Base-by-base conservation (phyloP, 2,113 vertebrate species). In the Cyanistes caeruleus region DNA sequence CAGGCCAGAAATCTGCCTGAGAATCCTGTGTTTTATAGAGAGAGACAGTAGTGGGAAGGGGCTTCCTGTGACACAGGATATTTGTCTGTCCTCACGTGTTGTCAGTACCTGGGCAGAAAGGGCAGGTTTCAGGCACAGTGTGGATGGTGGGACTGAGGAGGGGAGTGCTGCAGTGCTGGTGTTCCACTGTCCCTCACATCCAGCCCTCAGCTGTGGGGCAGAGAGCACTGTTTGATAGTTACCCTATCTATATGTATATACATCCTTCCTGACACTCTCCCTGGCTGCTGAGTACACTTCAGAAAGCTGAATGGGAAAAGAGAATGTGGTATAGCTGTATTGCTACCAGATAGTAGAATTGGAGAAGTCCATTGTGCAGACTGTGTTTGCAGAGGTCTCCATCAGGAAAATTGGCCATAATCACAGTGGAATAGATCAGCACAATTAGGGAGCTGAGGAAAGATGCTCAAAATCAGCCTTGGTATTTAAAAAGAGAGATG, bases 231-330 rank as follows among this genome's bases (percentile, higher is more conserved):
- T 43, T 62, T 75, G 53, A 2, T 33, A 21, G 37, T 37, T 56
- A 15, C 24, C 51, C 23, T 48, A 0, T 14, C 23, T 48, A 0
- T 14, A 3, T 39, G 2, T 10, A 3, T 25, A 0, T 14, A 4
- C 4, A 4, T 33, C 37, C 35, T 25, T 41, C n/a, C 18, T 44
- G 49, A 23, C 35, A 8, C 21, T 41, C 18, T 4, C 75, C 13
- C 12, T 58, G 41, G 14, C 56, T 88, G 64, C 55, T 49, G 52
- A 56, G 41, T 35, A 24, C 74, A 21, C 44, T 41, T 55, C 15
- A 41, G 55, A 48, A 77, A n/a, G 39, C 37, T 8, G 10, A 48
- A 16, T 15, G 48, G 35, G 37, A 60, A 17, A 14, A 52, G 24
- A 48, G 43, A 27, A 35, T 1, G 0, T 48, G 19, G 21, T 37